A percentile compares a stretch with the other conserved stretches of the same genome.
Evolutionary conservation across 2,888 invertebrate genomes (phyloP).

Genomic region (Operophtera brumata): DNA sequence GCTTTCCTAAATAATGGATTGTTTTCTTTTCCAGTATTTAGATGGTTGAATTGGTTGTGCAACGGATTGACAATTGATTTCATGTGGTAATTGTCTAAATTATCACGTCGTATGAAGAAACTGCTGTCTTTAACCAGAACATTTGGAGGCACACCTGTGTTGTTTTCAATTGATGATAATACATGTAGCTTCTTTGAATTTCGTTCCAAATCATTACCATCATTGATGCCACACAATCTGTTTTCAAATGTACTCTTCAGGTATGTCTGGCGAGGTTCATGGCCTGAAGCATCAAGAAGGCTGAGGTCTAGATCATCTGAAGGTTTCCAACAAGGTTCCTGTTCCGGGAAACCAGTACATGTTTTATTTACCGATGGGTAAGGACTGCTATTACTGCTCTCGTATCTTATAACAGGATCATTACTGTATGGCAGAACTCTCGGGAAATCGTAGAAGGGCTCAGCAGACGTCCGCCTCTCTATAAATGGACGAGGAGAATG

Average conservation of each 20-base stretch:
- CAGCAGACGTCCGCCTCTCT: slow-evolving; percentile 41
- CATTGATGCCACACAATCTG: slow-evolving; percentile 4
- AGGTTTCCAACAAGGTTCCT: slow-evolving; percentile 47
- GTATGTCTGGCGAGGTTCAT: slow-evolving; percentile 42
- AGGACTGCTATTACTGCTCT: slow-evolving; percentile 61
- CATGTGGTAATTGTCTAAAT: slow-evolving; percentile 44
- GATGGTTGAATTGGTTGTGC: slow-evolving; percentile 43
- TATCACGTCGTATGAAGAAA: slow-evolving; percentile 63
- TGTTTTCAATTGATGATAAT: slow-evolving; percentile 45
- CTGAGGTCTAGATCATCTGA: slow-evolving; percentile 68
- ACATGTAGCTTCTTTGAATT: slow-evolving; percentile 29
- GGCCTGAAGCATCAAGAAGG: slow-evolving; percentile 56
- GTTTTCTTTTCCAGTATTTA: slow-evolving; percentile 61
- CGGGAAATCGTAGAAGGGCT: slow-evolving; percentile 36
- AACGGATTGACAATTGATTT: slow-evolving; percentile 32
- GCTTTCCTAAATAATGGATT: slow-evolving; percentile 47
- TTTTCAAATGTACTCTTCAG: slow-evolving; percentile 27
- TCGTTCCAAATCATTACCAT: neutral
- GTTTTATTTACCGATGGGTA: slow-evolving; percentile 61
- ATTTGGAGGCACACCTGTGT: slow-evolving; percentile 42
- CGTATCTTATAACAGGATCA: slow-evolving; percentile 63
- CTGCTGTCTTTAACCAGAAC: slow-evolving; percentile 49
- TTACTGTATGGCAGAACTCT: slow-evolving; percentile 49
- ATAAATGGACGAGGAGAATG: slow-evolving; percentile 70
- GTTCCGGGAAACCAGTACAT: slow-evolving; percentile 26